phyloP scores from a whole-genome alignment of 2,113 vertebrate species.

The Oceanodroma tethys region DNA sequence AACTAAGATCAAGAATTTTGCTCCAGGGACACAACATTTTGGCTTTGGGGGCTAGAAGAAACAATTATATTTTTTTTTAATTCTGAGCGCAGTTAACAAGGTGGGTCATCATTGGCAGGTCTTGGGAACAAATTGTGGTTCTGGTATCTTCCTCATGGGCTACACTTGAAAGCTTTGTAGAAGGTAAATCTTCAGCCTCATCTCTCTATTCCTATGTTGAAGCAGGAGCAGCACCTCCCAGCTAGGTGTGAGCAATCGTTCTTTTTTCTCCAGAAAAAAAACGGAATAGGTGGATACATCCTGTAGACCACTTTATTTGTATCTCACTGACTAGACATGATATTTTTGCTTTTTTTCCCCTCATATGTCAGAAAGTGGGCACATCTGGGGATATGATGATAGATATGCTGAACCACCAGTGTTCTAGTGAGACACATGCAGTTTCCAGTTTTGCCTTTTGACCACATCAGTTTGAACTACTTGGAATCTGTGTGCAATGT shows the following conservation, averaged over 20 bases:
- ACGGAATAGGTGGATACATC: not conserved
- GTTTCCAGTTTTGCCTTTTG: not conserved
- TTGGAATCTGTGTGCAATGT: not conserved
- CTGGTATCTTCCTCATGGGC: not conserved
- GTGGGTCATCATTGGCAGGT: not conserved
- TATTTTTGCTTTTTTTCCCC: not conserved
- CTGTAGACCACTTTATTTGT: not conserved
- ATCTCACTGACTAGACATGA: not conserved
- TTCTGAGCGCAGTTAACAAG: not conserved
- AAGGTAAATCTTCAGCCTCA: not conserved
- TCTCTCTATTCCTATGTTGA: not conserved
- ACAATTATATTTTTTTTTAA: not conserved
- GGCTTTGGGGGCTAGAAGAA: not conserved
- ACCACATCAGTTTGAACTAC: not conserved
- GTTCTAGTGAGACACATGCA: not conserved
- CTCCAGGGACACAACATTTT: not conserved
- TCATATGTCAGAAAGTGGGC: not conserved
- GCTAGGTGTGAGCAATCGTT: not conserved
- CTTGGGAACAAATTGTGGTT: not conserved
- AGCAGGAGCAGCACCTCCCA: not conserved
- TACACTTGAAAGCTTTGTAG: not conserved
- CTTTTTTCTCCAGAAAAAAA: not conserved
- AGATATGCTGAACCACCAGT: not conserved
- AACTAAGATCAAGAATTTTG: not conserved
- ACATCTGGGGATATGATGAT: not conserved